Percentiles rank a stretch among this genome's conserved stretches.
phyloP scores from a whole-genome alignment of 2,113 vertebrate species.

The Seriola dumerili region DNA sequence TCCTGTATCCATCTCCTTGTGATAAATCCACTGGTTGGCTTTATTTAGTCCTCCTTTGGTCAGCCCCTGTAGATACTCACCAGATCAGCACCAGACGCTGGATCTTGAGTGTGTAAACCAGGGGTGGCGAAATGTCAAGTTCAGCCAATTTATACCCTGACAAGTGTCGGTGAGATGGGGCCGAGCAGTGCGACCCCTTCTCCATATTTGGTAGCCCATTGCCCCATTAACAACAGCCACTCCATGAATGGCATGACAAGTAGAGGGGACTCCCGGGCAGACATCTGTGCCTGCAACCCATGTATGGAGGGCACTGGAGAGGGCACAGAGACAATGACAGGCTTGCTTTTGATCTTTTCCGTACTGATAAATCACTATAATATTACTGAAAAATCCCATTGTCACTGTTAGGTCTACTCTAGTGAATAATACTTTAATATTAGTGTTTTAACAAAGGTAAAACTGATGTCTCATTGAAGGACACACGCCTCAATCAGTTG shows the following conservation, averaged over 20 bases:
- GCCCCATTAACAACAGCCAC: constrained; percentile 82
- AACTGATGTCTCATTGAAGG: not conserved
- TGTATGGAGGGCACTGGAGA: constrained; percentile 83
- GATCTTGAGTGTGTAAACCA: constrained; percentile 68
- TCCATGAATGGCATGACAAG: constrained; percentile 90
- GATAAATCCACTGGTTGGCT: constrained; percentile 37
- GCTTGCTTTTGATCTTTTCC: constrained; percentile 51
- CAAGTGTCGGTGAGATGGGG: constrained; percentile 47
- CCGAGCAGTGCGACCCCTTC: constrained; percentile 80
- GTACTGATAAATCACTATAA: constrained; percentile 12
- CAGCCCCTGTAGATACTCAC: constrained; percentile 78
- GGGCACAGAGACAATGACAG: constrained; percentile 48
- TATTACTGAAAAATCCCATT: not conserved
- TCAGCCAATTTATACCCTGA: constrained; percentile 81
- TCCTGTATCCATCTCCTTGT: constrained; percentile 33
- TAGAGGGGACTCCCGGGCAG: constrained; percentile 72
- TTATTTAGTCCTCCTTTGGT: not conserved
- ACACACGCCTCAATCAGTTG: not conserved
- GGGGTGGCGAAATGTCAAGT: constrained; percentile 61
- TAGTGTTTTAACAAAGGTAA: not conserved
- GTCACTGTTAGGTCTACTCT: not conserved
- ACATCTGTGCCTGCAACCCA: constrained; percentile 79
- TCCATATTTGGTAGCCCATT: constrained; percentile 90
- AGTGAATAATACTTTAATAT: not conserved
- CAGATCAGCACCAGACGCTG: constrained; percentile 74